phyloP scores from a whole-genome alignment of 2,113 vertebrate genomes.

The Psophia crepitans region DNA sequence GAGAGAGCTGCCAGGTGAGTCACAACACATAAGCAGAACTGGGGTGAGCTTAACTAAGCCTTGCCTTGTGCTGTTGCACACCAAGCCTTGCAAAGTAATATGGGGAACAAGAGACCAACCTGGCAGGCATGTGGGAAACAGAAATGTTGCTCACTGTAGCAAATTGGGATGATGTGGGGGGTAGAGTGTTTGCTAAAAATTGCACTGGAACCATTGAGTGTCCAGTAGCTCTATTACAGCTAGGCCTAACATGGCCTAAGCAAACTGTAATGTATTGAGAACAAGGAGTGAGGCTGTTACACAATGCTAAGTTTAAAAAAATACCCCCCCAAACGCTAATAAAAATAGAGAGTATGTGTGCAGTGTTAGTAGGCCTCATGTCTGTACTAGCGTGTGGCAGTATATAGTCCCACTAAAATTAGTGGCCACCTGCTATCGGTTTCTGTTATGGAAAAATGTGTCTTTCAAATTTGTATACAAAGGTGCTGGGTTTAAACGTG shows the following conservation, averaged over 20 bases:
- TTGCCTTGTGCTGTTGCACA: not conserved
- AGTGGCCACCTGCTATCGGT: not conserved
- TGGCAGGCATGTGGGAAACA: not conserved
- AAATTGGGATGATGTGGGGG: not conserved
- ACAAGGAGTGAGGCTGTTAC: not conserved
- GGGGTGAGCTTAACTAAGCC: not conserved
- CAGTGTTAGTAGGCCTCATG: not conserved
- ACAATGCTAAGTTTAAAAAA: not conserved
- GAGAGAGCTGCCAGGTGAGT: not conserved
- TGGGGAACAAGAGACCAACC: not conserved
- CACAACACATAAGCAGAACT: not conserved
- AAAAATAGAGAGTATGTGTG: not conserved
- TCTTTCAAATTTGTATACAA: not conserved
- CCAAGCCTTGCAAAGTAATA: not conserved
- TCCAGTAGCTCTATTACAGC: fast-evolving
- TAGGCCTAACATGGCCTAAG: fast-evolving
- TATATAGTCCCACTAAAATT: not conserved
- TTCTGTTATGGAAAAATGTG: not conserved
- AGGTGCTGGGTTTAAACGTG: not conserved
- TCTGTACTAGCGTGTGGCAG: not conserved
- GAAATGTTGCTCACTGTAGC: not conserved
- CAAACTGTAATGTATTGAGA: not conserved
- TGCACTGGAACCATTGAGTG: not conserved
- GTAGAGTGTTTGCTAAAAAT: not conserved
- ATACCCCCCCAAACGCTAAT: too few species aligned